Conservation (phyloP, 2,888 invertebrate genomes). For the Syrphus vitripennis region DNA sequence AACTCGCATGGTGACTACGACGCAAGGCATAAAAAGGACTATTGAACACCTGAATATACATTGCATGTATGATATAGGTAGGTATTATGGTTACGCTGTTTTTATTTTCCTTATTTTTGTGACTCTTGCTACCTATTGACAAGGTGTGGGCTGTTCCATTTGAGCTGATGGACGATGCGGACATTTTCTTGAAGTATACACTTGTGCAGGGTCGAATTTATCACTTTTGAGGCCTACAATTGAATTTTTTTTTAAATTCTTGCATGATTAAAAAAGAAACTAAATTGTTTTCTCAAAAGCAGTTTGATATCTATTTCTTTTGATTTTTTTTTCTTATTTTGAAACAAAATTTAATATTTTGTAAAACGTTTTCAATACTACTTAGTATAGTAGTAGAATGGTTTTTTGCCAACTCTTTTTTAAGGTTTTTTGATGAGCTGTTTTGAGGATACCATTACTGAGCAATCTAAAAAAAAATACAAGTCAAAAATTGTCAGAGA, state of each 20-base stretch:
- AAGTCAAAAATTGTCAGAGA: no score
- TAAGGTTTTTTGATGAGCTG: no score
- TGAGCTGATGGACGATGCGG: slow-evolving; percentile 32
- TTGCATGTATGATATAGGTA: no score
- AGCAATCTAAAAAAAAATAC: no score
- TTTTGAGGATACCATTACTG: no score
- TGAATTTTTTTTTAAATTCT: not conserved
- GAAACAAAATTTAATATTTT: no score
- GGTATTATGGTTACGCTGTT: slow-evolving; percentile 7
- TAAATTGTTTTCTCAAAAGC: not conserved
- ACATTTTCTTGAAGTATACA: slow-evolving; percentile 40
- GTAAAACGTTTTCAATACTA: no score
- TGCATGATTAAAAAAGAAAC: not conserved
- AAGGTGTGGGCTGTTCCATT: slow-evolving; percentile 62
- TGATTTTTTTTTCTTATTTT: no score
- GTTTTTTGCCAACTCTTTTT: no score
- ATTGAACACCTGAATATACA: slow-evolving; percentile 62
- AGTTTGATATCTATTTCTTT: no score
- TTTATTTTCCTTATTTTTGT: not conserved
- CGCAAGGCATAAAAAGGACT: slow-evolving; percentile 48
- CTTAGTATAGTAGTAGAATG: no score
- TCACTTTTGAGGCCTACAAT: not conserved
- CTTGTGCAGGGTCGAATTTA: not conserved
- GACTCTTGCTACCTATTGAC: slow-evolving; percentile 46
- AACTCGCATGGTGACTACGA: not conserved